Percentiles rank a stretch among this genome's conserved stretches.
Conservation (phyloP, 64 coral and sea anemone genomes). For the Montipora capricornis region DNA sequence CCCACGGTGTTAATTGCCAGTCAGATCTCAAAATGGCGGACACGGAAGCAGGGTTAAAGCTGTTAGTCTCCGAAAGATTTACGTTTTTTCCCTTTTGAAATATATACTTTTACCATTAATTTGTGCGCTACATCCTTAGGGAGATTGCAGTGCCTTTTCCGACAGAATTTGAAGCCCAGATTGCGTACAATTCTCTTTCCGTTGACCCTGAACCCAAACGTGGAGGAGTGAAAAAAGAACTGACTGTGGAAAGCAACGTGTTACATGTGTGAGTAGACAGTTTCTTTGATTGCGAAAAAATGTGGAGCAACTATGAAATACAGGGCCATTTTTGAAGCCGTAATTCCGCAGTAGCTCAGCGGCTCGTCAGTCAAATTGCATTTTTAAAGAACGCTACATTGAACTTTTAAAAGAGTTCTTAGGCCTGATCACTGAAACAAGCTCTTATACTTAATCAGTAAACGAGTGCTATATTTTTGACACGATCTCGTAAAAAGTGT, state of each 20-base stretch:
- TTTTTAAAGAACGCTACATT: too few relatives aligned
- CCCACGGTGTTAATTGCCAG: background rate
- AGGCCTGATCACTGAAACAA: too few relatives aligned
- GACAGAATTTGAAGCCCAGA: slow-evolving; percentile 70
- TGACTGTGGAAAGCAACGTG: slow-evolving; percentile 68
- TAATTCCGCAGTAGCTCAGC: too few relatives aligned
- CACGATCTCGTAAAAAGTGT: too few relatives aligned
- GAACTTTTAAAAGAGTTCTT: too few relatives aligned
- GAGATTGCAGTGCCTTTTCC: slow-evolving; percentile 86
- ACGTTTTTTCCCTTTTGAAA: background rate
- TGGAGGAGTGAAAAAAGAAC: slow-evolving; percentile 62
- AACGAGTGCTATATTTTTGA: too few relatives aligned
- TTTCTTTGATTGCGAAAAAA: background rate
- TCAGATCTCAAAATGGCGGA: slow-evolving; percentile 5
- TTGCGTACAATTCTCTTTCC: slow-evolving; percentile 85
- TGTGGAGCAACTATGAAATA: too few relatives aligned
- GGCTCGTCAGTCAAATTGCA: too few relatives aligned
- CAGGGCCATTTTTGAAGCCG: too few relatives aligned
- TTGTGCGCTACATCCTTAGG: background rate
- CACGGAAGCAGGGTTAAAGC: background rate
- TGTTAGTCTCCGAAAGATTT: background rate
- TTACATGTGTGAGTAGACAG: slow-evolving; percentile 79
- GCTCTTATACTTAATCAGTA: too few relatives aligned
- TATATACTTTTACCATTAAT: background rate
- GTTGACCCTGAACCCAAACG: slow-evolving; percentile 93